These are phyloP conservation scores for Baccha elongata DNA, from an alignment of 2,888 invertebrate genomes.

Conservation along the genomic window DNA sequence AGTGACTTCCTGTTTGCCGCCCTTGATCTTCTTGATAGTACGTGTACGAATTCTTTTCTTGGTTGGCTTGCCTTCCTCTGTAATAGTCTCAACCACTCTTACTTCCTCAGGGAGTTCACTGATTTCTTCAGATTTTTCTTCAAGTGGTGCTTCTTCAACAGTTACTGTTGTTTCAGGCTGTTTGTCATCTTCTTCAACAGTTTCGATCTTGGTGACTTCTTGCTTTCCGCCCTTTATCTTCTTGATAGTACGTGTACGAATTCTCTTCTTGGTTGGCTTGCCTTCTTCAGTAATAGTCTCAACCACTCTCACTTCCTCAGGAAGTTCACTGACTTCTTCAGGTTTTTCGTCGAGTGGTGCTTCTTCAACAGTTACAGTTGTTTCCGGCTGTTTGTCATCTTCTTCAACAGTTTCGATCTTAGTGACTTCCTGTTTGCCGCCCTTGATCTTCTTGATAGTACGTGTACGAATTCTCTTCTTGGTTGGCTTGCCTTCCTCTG, in stretches of 20 bases:
- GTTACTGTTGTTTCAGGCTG: constrained; percentile 78
- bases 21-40: constrained; percentile 80
- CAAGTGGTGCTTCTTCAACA: constrained; percentile 74
- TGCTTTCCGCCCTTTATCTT: constrained; percentile 79
- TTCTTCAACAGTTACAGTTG: constrained; percentile 80
- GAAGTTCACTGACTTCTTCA: constrained; percentile 78
- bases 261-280: constrained; percentile 76
- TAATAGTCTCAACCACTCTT: constrained; percentile 80
- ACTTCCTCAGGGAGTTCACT: constrained; percentile 75
- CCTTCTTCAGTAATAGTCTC: constrained; percentile 77
- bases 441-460: constrained; percentile 75
- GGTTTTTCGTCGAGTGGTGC: constrained; percentile 74
- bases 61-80: constrained; percentile 79
- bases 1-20: constrained; percentile 78
- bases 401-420: constrained; percentile 79
- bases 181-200: constrained; percentile 80
- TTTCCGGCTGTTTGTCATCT: constrained; percentile 77
- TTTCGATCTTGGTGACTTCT: constrained; percentile 81
- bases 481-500: constrained; percentile 79
- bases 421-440: constrained; percentile 76
- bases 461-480: constrained; percentile 80
- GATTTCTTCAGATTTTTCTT: constrained; percentile 74
- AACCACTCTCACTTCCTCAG: constrained; percentile 79
- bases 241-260: constrained; percentile 79
- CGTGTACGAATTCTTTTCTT: constrained; percentile 78